Conservation (phyloP, 2,797 vertebrate genomes). For the Hippopotamyrus pictus region DNA sequence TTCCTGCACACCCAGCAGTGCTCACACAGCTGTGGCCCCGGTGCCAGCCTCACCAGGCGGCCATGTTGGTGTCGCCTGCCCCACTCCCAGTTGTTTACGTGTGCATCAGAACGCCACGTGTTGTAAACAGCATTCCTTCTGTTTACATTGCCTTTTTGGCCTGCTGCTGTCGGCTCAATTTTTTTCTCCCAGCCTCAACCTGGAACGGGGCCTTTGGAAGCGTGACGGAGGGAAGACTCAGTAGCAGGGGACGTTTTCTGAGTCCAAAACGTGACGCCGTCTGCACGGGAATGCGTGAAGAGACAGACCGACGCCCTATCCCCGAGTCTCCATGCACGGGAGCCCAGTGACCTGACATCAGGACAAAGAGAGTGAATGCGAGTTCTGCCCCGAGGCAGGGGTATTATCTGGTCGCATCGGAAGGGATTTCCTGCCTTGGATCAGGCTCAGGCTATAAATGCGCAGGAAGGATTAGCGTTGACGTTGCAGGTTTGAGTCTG, state of each 20-base stretch:
- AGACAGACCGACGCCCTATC: neutral
- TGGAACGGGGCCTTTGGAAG: neutral
- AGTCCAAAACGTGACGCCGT: neutral
- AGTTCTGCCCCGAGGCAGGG: neutral
- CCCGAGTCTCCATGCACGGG: neutral
- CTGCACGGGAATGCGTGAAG: neutral
- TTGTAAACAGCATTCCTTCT: neutral
- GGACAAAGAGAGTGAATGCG: neutral
- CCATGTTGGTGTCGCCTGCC: neutral
- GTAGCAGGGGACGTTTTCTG: neutral
- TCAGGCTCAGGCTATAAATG: slow-evolving; percentile 70
- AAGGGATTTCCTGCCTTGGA: slow-evolving; percentile 56
- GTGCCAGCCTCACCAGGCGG: neutral
- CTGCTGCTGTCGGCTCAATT: neutral
- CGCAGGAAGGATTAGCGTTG: slow-evolving; percentile 79
- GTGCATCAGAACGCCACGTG: neutral
- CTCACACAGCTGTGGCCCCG: neutral
- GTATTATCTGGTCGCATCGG: slow-evolving; percentile 35
- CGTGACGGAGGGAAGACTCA: neutral
- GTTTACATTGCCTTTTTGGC: neutral
- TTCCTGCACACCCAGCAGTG: neutral
- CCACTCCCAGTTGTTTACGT: neutral
- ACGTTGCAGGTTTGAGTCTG: slow-evolving; percentile 62
- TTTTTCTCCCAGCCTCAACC: neutral
- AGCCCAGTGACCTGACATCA: neutral